A percentile compares a stretch with the other conserved stretches of the same genome.
phyloP scores from a whole-genome alignment of 2,797 vertebrate species.

The Thaleichthys pacificus region DNA sequence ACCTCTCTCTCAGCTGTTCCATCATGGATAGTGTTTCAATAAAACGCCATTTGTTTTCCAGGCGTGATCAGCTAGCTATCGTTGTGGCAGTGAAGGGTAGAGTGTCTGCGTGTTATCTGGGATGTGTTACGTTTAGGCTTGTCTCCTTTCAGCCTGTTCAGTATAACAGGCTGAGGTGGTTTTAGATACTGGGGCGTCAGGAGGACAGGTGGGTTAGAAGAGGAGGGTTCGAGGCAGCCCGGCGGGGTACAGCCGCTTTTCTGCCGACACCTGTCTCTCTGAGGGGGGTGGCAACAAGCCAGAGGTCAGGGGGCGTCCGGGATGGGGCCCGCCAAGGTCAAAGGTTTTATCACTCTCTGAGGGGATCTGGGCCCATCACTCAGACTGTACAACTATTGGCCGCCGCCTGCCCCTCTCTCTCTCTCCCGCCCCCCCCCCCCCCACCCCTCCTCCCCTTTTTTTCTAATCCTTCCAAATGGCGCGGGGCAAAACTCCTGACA shows the following conservation, averaged over 20 bases:
- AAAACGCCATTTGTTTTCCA: neutral
- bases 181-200: slow-evolving; percentile 24
- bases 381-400: slow-evolving; percentile 55
- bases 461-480: slow-evolving; percentile 84
- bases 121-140: neutral
- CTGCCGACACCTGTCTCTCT: slow-evolving; percentile 65
- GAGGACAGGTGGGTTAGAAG: slow-evolving; percentile 54
- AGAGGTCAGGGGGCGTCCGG: slow-evolving; percentile 71
- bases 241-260: slow-evolving; percentile 64
- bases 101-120: neutral
- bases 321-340: slow-evolving; percentile 73
- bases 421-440: slow-evolving; percentile 36
- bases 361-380: slow-evolving; percentile 73
- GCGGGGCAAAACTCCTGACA: slow-evolving; percentile 70
- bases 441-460: slow-evolving; percentile 54
- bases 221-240: slow-evolving; percentile 49
- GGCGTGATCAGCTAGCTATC: neutral
- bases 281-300: slow-evolving; percentile 64
- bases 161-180: slow-evolving; percentile 1
- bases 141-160: neutral
- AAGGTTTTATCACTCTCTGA: slow-evolving; percentile 75
- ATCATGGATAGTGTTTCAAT: neutral
- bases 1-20: neutral
- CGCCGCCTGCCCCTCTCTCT: slow-evolving; percentile 14
- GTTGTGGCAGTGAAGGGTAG: neutral